These are phyloP conservation scores for Planiliza haematocheilus DNA, from an alignment of 2,113 vertebrate genomes.

Conservation along the genomic window DNA sequence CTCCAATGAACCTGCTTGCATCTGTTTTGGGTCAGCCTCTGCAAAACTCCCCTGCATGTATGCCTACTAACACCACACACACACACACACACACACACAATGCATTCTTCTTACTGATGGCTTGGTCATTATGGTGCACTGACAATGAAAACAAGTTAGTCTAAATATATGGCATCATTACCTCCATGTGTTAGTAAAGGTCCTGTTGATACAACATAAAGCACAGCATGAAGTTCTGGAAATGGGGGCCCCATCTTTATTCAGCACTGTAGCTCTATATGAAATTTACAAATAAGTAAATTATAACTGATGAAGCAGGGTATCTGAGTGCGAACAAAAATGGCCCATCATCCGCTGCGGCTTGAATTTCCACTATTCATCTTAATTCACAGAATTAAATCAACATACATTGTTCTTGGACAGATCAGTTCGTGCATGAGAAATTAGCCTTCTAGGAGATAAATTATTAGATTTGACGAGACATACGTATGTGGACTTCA, in stretches of 20 bases:
- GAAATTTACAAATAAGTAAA: background rate
- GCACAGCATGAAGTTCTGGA: background rate
- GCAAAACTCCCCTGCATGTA: conserved; percentile 23
- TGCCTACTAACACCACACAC: conserved; percentile 7
- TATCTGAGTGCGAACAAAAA: background rate
- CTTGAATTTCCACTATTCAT: background rate
- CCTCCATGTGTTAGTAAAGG: conserved; percentile 1
- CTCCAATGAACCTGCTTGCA: conserved; percentile 52
- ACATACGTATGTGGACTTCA: background rate
- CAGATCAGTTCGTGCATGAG: background rate
- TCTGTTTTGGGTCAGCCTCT: conserved; percentile 54
- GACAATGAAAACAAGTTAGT: conserved; percentile 12
- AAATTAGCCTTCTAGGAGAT: background rate
- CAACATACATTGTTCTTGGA: background rate
- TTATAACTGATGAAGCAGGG: background rate
- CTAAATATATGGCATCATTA: conserved; percentile 7
- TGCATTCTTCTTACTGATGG: background rate
- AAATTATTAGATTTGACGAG: background rate
- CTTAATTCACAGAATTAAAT: conserved; percentile 3
- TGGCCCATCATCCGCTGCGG: background rate
- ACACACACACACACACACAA: conserved; percentile 4
- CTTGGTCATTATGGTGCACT: conserved; percentile 5
- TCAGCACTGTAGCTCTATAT: background rate
- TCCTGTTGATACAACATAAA: background rate
- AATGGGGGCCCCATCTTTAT: background rate